Percentiles rank a stretch among this genome's conserved stretches.
Conservation (phyloP, 2,797 vertebrate species). For the Ataeniobius toweri region DNA sequence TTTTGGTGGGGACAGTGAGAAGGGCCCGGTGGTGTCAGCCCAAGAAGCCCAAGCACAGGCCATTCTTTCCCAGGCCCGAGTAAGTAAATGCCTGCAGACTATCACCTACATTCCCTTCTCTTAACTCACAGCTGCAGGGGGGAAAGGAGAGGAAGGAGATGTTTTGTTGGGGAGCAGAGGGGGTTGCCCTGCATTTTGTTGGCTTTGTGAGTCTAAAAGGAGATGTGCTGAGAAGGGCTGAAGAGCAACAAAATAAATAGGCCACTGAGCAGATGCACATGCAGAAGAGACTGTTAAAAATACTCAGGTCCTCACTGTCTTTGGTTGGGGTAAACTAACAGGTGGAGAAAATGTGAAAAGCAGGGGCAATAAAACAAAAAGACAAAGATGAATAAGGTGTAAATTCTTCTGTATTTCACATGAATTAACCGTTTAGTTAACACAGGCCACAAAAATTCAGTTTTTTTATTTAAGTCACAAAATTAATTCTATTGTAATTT, state of each 20-base stretch:
- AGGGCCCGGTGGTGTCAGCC: constrained; percentile 92
- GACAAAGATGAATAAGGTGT: background rate
- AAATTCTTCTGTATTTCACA: too few relatives aligned
- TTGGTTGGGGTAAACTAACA: constrained; percentile 65
- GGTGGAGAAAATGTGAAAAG: constrained; percentile 57
- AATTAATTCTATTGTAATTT: background rate
- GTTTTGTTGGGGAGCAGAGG: constrained; percentile 24
- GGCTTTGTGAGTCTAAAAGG: constrained; percentile 66
- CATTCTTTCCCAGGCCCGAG: constrained; percentile 97
- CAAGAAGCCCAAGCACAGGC: constrained; percentile 99
- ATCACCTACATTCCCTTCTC: background rate
- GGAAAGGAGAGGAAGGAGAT: constrained; percentile 17
- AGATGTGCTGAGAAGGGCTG: constrained; percentile 57
- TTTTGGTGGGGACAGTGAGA: constrained; percentile 92
- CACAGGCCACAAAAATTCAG: background rate
- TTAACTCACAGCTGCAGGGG: constrained; percentile 40
- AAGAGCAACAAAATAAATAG: constrained; percentile 61
- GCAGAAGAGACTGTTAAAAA: constrained; percentile 73
- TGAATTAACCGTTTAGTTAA: background rate
- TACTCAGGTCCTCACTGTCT: constrained; percentile 55
- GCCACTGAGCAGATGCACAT: constrained; percentile 66
- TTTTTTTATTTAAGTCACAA: background rate
- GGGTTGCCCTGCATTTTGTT: constrained; percentile 28
- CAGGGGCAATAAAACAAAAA: background rate
- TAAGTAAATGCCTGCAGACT: constrained; percentile 71